Evolutionary conservation across 2,797 vertebrate genomes (phyloP).

Genomic region (Tolypeutes matacus): DNA sequence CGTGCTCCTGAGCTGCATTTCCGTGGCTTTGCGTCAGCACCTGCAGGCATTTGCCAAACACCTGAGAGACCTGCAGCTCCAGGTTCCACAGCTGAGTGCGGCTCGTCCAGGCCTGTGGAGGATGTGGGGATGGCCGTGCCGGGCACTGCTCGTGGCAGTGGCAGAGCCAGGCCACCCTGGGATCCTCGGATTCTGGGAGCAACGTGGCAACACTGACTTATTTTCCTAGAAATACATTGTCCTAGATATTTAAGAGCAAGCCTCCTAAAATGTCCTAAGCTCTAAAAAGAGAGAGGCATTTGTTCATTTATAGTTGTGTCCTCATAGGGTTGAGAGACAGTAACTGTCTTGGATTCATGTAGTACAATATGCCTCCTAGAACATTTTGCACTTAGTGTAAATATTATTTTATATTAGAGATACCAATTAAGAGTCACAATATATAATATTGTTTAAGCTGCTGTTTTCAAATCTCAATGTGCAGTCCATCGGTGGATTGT

Average conservation of each 20-base stretch:
- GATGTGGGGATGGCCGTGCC: too few relatives aligned
- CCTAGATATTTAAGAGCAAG: constrained; percentile 47
- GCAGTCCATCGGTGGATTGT: constrained; percentile 12
- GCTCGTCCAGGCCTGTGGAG: too few relatives aligned
- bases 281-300: constrained; percentile 51
- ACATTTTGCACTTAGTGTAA: constrained; percentile 52
- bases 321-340: constrained; percentile 48
- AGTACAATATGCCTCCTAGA: constrained; percentile 44
- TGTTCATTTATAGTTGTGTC: constrained; percentile 65
- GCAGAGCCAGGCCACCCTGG: neutral
- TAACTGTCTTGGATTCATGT: constrained; percentile 61
- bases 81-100: too few relatives aligned
- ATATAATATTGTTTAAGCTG: constrained; percentile 11
- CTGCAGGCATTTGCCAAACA: too few relatives aligned
- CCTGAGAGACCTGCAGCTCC: too few relatives aligned
- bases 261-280: constrained; percentile 47
- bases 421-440: neutral
- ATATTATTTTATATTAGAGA: constrained; percentile 51
- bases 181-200: neutral
- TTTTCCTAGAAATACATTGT: constrained; percentile 32
- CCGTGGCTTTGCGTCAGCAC: too few relatives aligned
- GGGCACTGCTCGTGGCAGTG: too few relatives aligned
- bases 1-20: neutral
- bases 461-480: constrained; percentile 54
- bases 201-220: neutral